These are phyloP conservation scores for Dicyrtomina minuta DNA, from an alignment of 2,888 invertebrate species.

Conservation along the genomic window DNA sequence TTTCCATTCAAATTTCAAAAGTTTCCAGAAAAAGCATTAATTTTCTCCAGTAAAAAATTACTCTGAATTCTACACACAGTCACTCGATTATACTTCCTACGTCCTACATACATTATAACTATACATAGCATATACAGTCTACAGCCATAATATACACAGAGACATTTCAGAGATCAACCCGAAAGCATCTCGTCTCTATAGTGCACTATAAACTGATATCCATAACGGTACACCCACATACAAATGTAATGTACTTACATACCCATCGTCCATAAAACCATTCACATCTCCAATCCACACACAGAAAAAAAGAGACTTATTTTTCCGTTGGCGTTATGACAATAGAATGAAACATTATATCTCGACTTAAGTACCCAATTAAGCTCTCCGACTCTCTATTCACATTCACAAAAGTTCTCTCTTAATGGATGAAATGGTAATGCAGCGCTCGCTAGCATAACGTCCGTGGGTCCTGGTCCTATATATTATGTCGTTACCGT, in stretches of 20 bases:
- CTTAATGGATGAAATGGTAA: conserved; percentile 11
- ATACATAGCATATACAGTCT: not conserved
- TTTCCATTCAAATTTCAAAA: too few species aligned
- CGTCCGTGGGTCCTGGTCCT: too few species aligned
- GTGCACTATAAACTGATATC: not conserved
- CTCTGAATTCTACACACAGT: conserved; percentile 12
- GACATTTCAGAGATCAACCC: conserved; percentile 6
- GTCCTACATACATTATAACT: not conserved
- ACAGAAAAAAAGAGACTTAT: too few species aligned
- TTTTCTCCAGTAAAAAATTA: conserved; percentile 8
- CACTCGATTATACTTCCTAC: too few species aligned
- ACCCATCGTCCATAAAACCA: too few species aligned
- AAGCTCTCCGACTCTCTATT: conserved; percentile 8
- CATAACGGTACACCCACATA: too few species aligned
- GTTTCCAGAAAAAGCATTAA: not conserved
- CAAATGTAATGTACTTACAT: too few species aligned
- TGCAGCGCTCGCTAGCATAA: too few species aligned
- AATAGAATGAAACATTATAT: too few species aligned
- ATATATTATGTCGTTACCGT: too few species aligned
- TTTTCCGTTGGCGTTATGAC: too few species aligned
- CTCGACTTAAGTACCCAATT: conserved; percentile 5
- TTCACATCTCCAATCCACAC: too few species aligned
- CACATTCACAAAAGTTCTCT: not conserved
- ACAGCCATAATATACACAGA: not conserved
- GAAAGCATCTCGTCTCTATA: not conserved